Evolutionary conservation across 2,888 invertebrate genomes (phyloP), one percentile per base, ranked within the genome.

Genomic region (Caenorhabditis parvicauda): DNA sequence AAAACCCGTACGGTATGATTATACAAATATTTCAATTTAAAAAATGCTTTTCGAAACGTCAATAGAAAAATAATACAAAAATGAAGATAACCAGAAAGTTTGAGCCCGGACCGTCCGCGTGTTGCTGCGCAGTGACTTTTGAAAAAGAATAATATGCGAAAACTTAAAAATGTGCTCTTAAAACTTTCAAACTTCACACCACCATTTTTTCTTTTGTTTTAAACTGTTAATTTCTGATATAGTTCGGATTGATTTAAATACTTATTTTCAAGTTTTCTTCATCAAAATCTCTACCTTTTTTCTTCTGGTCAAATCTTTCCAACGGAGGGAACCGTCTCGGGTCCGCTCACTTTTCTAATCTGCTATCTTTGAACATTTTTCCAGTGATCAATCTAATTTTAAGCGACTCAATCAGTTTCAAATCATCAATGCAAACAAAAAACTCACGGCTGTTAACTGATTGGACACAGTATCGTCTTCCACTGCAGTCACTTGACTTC

Each of bases 401-500:
- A n/a, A n/a, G n/a, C n/a, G n/a, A n/a, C n/a, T n/a, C n/a, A n/a
- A n/a, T n/a, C n/a, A n/a, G n/a, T n/a, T n/a, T n/a, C n/a, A n/a
- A n/a, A n/a, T n/a, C n/a, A n/a, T n/a, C n/a, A 9, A n/a, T 17
- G n/a, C 3, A 17, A 46, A 44, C 35, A 37, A 12, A 48, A 17
- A 29, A 54, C 61, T 21, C 7, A 62, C 61, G 43, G 57, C 61
- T 6, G 57, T 62, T 41, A 62, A 41, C 29, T 62, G 54, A 38
- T 48, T 50, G 17, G 39, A 50, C n/a, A 62, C 61, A 2, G 45
- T 38, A 29, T 51, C 57, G 2, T 44, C 41, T 25, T 57, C 51
- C 38, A 58, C 62, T 22, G 63, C 63, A 5, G 64, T 63, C 25
- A 67, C 64, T 27, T 63, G 64, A 43, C 64, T 64, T 27, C 71